phyloP scores from a whole-genome alignment of 2,888 invertebrate genomes.

The Apodemia duryi region DNA sequence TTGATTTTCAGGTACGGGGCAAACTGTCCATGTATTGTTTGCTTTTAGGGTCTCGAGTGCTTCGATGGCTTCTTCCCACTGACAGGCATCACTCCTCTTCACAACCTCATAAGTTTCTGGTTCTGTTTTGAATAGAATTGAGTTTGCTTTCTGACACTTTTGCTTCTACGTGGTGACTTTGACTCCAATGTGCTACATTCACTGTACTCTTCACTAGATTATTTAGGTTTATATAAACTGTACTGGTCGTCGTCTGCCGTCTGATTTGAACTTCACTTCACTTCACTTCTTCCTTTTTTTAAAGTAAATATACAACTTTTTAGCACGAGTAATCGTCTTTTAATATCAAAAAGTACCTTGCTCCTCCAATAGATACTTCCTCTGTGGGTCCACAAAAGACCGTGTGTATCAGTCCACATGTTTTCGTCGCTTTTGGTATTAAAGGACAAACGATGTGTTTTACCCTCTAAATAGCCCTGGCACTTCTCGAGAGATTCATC shows the following conservation, averaged over 20 bases:
- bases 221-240: no score
- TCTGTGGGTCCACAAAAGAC: constrained; percentile 34
- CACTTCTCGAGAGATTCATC: background rate
- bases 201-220: no score
- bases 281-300: constrained; percentile 27
- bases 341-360: constrained; percentile 20
- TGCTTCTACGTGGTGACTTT: no score
- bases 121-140: no score
- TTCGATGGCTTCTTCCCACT: no score
- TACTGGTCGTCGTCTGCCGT: no score
- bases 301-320: constrained; percentile 24
- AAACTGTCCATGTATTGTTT: constrained; percentile 23
- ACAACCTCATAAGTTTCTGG: no score
- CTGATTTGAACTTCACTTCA: no score
- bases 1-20: constrained; percentile 15
- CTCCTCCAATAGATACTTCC: constrained; percentile 14
- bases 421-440: constrained; percentile 18
- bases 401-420: constrained; percentile 33
- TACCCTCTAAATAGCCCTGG: background rate
- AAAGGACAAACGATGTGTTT: constrained; percentile 27
- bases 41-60: no score
- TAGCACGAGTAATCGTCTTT: constrained; percentile 35
- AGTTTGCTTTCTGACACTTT: no score
- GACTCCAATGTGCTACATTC: no score
- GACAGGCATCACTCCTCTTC: no score